Evolutionary conservation across 2,113 vertebrate species (phyloP), one percentile per base, ranked within the genome.

Genomic region (Drymodes brunneopygia): DNA sequence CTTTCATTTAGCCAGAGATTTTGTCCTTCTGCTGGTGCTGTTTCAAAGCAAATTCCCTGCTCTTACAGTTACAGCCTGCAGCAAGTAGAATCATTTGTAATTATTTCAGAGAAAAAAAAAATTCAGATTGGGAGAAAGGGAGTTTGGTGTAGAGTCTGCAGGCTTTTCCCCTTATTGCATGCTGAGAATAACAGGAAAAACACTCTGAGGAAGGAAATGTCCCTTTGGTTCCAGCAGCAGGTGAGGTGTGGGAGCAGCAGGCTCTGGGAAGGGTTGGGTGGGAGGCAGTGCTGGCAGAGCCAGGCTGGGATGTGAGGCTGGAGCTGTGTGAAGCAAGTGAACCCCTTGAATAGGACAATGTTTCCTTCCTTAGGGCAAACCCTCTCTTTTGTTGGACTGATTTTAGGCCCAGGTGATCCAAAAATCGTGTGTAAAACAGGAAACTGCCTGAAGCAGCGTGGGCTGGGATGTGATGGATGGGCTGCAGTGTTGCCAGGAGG

Each of bases 331-430:
- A 54, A 28, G 56, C 40, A 18, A 13, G 33, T 13, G 44, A 67
- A 14, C 19, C 10, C 31, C 1, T 0, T 57, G 11, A 71, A n/a
- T 10, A 64, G 27, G 40, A 61, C 21, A 51, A 1, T 12, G 17
- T 47, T 57, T 35, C 38, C 54, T 51, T 69, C 16, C 19, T 65
- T 70, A 19, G 45, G 31, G 61, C 12, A 61, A 57, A 8, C 0
- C 0, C 35, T 38, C 0, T 61, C 16, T 22, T 31, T 36, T 84
- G 19, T 47, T 58, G 44, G 50, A 25, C 25, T 0, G 6, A 27
- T 58, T 81, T 66, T 64, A 78, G 60, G 58, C 23, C 8, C 38
- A 42, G 20, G 21, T 62, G 60, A 58, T 78, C 15, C 11, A 58
- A 66, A 84, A 62, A 23, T 23, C 5, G 3, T 42, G 13, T 42